Evolutionary conservation across 2,113 vertebrate species (phyloP).

Genomic region (Aviceda subcristata): DNA sequence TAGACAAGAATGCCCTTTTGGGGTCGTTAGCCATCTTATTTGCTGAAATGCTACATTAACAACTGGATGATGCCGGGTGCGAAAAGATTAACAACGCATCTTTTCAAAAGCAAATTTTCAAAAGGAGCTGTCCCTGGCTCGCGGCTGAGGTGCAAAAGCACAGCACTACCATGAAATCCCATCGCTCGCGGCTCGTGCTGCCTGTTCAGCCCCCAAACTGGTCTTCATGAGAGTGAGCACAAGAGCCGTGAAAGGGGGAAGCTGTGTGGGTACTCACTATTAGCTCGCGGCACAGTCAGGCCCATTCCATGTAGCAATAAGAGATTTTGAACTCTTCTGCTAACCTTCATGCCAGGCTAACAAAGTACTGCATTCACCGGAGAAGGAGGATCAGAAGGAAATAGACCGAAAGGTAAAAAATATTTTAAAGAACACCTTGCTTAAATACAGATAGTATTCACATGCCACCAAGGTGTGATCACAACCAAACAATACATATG

Average conservation of each 20-base stretch:
- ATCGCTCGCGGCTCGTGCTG: background rate
- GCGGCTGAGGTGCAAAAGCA: background rate
- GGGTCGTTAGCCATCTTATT: background rate
- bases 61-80: background rate
- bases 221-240: background rate
- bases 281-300: background rate
- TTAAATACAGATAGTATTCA: background rate
- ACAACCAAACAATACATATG: background rate
- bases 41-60: background rate
- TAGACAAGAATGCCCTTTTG: background rate
- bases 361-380: background rate
- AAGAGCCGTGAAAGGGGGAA: background rate
- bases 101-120: background rate
- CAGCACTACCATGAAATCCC: background rate
- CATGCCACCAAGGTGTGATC: background rate
- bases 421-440: background rate
- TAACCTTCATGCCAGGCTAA: background rate
- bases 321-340: background rate
- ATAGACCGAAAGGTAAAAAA: background rate
- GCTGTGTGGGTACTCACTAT: background rate
- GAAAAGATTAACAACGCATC: background rate
- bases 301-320: rapidly evolving
- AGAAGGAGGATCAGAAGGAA: background rate
- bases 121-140: background rate
- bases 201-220: background rate